Evolutionary conservation across 2,888 invertebrate genomes (phyloP).

Genomic region (Noctua janthe): DNA sequence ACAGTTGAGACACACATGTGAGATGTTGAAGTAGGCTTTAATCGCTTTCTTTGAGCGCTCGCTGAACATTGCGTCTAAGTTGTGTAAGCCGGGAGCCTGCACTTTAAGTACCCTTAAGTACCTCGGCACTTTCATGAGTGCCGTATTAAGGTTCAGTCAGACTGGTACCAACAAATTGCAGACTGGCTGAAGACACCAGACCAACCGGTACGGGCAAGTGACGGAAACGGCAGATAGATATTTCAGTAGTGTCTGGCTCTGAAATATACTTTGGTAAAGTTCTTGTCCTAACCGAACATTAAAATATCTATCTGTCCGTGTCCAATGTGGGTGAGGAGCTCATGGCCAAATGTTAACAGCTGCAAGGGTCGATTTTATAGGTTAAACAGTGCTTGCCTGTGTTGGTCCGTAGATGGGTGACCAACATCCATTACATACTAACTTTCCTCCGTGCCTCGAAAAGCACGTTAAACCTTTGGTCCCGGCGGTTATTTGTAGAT

Average conservation of each 20-base stretch:
- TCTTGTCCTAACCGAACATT: neutral
- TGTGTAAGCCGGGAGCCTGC: slow-evolving; percentile 26
- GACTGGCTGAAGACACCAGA: neutral
- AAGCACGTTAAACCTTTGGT: too few relatives aligned
- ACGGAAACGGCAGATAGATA: neutral
- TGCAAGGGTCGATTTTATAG: too few relatives aligned
- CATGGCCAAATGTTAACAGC: neutral
- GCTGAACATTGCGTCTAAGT: neutral
- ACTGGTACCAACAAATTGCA: neutral
- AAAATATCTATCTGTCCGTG: neutral
- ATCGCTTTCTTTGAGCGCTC: slow-evolving; percentile 15
- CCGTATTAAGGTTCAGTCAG: neutral
- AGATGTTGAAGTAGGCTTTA: slow-evolving; percentile 30
- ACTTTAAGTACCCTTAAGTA: slow-evolving; percentile 2
- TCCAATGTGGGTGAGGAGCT: neutral
- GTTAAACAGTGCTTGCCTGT: too few relatives aligned
- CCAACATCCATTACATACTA: too few relatives aligned
- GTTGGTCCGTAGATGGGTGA: too few relatives aligned
- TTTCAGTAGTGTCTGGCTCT: neutral
- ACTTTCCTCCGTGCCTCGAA: too few relatives aligned
- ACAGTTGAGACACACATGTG: neutral
- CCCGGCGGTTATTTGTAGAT: neutral
- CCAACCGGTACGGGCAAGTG: neutral
- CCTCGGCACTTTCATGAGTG: neutral
- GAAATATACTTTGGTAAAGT: neutral